Conservation (phyloP, 92 coral and sea anemone species). For the Phenganax marumi region DNA sequence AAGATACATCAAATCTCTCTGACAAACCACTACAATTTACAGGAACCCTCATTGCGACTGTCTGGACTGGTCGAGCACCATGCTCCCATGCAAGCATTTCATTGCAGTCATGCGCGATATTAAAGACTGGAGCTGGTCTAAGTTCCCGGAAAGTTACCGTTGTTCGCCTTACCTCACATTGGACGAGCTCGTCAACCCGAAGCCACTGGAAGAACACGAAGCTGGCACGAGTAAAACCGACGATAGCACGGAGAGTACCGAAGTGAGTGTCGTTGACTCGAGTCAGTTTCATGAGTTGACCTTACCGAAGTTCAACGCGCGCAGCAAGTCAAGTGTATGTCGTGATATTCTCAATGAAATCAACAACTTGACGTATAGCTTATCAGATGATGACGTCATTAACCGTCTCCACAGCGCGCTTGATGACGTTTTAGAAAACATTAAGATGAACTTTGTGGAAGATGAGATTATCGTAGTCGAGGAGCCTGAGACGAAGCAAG, state of each 20-base stretch:
- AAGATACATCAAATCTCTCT: no score
- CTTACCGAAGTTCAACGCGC: conserved; percentile 21
- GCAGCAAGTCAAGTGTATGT: conserved; percentile 35
- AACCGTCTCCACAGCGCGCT: conserved; percentile 27
- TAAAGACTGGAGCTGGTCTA: conserved; percentile 45
- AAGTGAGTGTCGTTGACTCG: conserved; percentile 23
- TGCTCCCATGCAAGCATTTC: conserved; percentile 51
- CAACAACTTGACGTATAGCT: conserved; percentile 41
- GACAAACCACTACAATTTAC: no score
- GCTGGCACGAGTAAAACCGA: conserved; percentile 19
- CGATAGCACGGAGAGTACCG: conserved; percentile 7
- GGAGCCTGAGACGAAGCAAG: conserved; percentile 6
- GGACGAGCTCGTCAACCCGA: conserved; percentile 37
- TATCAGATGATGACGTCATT: conserved; percentile 34
- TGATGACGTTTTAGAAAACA: conserved; percentile 25
- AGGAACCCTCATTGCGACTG: conserved; percentile 44
- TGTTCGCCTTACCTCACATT: conserved; percentile 41
- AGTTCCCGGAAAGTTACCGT: conserved; percentile 33
- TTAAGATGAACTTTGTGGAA: conserved; percentile 22
- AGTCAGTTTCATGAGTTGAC: conserved; percentile 42
- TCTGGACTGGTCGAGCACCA: conserved; percentile 40
- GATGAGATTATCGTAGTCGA: conserved; percentile 30
- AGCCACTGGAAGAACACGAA: conserved; percentile 22
- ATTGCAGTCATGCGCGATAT: conserved; percentile 42
- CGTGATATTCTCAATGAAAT: conserved; percentile 41